phyloP scores from a whole-genome alignment of 2,113 vertebrate species.

The Bubo scandiacus region DNA sequence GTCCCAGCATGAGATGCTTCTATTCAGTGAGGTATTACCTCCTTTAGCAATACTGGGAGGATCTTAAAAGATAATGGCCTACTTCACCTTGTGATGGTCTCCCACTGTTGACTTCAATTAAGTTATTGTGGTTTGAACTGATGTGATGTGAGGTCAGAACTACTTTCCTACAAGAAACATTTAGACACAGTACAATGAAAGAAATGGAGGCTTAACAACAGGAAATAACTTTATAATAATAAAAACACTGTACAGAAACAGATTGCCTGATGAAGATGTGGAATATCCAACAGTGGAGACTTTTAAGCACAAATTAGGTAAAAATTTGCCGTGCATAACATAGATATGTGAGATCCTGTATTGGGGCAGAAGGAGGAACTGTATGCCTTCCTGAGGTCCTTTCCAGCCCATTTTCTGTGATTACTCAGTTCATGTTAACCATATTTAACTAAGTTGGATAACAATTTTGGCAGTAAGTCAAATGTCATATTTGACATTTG shows the following conservation, averaged over 20 bases:
- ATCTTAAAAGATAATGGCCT: not conserved
- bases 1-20: not conserved
- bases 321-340: not conserved
- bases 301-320: not conserved
- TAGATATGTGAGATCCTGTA: not conserved
- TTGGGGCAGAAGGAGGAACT: rapidly evolving
- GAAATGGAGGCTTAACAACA: not conserved
- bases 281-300: not conserved
- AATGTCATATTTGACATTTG: not conserved
- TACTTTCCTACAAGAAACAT: not conserved
- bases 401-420: not conserved
- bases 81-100: not conserved
- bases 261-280: not conserved
- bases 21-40: not conserved
- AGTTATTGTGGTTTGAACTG: not conserved
- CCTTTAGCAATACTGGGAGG: not conserved
- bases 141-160: not conserved
- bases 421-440: not conserved
- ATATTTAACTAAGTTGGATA: not conserved
- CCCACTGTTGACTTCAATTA: not conserved
- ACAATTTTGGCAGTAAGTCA: not conserved
- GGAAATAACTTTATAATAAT: not conserved
- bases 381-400: not conserved
- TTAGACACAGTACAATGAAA: not conserved
- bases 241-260: not conserved